phyloP scores from a whole-genome alignment of 1,140 invertebrate species.

The Periplaneta americana region DNA sequence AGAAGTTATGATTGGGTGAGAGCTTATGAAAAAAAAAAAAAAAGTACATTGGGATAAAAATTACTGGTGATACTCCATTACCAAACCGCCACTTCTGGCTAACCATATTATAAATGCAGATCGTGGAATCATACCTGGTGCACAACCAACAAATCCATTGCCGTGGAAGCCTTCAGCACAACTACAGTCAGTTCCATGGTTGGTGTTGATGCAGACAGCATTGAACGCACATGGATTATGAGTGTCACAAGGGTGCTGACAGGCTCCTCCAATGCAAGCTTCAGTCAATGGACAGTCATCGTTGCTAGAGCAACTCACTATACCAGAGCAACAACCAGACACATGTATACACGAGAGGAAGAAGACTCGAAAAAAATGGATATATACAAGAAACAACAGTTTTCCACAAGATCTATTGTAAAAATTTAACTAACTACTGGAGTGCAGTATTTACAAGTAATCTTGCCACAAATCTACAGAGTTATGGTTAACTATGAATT shows the following conservation, averaged over 20 bases:
- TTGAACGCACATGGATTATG: constrained; percentile 77
- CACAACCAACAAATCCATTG: constrained; percentile 74
- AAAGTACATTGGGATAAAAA: too few relatives aligned
- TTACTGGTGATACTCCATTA: too few relatives aligned
- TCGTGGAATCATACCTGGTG: constrained; percentile 65
- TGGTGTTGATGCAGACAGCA: constrained; percentile 82
- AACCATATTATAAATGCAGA: too few relatives aligned
- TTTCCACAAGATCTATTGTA: background rate
- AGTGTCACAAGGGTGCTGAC: constrained; percentile 74
- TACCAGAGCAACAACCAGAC: constrained; percentile 21
- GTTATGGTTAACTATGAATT: background rate
- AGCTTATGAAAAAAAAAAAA: too few relatives aligned
- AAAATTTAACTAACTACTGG: background rate
- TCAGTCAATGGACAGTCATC: constrained; percentile 73
- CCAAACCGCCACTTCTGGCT: too few relatives aligned
- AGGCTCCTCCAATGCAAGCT: constrained; percentile 73
- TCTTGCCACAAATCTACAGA: background rate
- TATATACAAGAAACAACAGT: background rate
- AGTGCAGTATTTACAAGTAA: background rate
- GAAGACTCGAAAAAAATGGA: constrained; percentile 22
- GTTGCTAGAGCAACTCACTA: constrained; percentile 75
- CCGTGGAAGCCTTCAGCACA: constrained; percentile 81
- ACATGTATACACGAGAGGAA: constrained; percentile 24
- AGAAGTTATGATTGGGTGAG: too few relatives aligned
- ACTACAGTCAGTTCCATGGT: constrained; percentile 77